Base-by-base conservation (phyloP, 2,797 vertebrate genomes). In the Schizopygopsis malacanthus region DNA sequence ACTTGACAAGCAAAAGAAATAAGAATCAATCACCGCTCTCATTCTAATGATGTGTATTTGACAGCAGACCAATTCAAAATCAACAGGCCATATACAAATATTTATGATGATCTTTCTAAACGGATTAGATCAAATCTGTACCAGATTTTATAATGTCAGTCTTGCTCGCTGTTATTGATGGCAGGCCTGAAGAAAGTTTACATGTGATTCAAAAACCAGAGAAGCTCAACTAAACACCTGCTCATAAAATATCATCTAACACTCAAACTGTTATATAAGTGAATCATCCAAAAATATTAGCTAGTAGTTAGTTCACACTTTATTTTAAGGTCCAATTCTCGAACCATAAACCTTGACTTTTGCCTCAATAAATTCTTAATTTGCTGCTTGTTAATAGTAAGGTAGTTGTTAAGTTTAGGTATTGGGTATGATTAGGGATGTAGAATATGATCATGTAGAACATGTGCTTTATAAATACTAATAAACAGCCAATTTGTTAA, bases 11-110 rank as follows among this genome's bases (percentile, higher is more conserved):
- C 37, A 43, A 79, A 73, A 82, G 54, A 84, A 43, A 84, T 12
- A 69, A 52, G 33, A 79, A 84, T 78, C 47, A 79, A 79, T 84
- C 82, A 84, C 70, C 39, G 7, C 50, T 70, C 37, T 52, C 11
- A 43, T 59, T 70, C 39, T 79, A 85, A 79, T 59, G 75, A 79
- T 37, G 65, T 70, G 75, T 28, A 71, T 71, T 79, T 85, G 83
- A 85, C 83, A 71, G 67, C 6, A 47, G 76, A 72, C 65, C 67
- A n/a, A 79, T 85, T 73, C 78, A 81, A 65, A 73, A 73, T 52
- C 84, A 80, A 85, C 78, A 39, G 78, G 73, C 70, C 84, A 54
- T 75, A 50, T 50, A 67, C 7, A 85, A 73, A 85, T 80, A 80
- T 80, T 80, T 73, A 73, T 73, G 41, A 72, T 20, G 33, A 85